phyloP scores from a whole-genome alignment of 2,888 invertebrate species.

The Cremastobaeus sp. region DNA sequence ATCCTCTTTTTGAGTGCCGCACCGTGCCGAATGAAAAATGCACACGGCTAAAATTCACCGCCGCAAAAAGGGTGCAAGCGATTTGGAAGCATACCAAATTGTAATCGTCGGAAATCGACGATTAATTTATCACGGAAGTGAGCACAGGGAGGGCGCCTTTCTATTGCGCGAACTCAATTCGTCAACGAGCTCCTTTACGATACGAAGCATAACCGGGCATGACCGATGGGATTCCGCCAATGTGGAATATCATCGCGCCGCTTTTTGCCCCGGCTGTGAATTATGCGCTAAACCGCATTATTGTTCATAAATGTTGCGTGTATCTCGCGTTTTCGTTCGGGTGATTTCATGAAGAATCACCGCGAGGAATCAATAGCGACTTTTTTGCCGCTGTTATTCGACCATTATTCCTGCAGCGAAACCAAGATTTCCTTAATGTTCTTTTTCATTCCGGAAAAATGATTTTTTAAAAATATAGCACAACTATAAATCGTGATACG shows the following conservation, averaged over 20 bases:
- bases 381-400: neutral
- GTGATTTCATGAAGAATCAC: slow-evolving; percentile 25
- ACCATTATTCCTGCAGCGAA: neutral
- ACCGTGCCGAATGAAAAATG: slow-evolving; percentile 75
- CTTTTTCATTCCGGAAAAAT: too few relatives aligned
- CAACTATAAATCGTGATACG: too few relatives aligned
- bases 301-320: slow-evolving; percentile 39
- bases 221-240: slow-evolving; percentile 61
- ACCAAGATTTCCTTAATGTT: too few relatives aligned
- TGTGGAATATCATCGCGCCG: slow-evolving; percentile 47
- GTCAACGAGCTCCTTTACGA: slow-evolving; percentile 56
- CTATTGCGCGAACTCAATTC: slow-evolving; percentile 48
- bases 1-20: slow-evolving; percentile 76
- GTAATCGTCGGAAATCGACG: slow-evolving; percentile 77
- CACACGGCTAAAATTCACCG: slow-evolving; percentile 75
- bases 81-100: slow-evolving; percentile 78
- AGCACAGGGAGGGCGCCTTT: slow-evolving; percentile 40
- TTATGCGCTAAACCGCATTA: slow-evolving; percentile 47
- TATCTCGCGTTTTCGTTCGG: neutral
- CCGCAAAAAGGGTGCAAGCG: slow-evolving; percentile 75
- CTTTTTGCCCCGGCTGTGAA: slow-evolving; percentile 28
- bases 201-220: slow-evolving; percentile 58
- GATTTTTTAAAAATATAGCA: too few relatives aligned
- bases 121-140: slow-evolving; percentile 75
- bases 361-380: neutral